Base-by-base conservation (phyloP, 2,113 vertebrate genomes). In the Elachura formosa region DNA sequence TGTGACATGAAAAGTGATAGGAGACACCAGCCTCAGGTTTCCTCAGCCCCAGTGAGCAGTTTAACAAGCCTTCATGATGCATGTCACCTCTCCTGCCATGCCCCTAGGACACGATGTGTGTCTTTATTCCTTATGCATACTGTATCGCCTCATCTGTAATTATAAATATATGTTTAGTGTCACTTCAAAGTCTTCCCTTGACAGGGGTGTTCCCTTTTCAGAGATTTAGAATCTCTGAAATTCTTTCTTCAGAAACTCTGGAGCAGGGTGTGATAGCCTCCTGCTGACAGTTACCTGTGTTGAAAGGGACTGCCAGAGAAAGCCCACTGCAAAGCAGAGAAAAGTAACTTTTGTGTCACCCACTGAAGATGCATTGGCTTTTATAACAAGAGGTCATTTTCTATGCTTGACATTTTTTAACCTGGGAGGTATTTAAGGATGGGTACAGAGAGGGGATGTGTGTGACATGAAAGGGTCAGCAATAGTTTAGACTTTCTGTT, bases 121-220 rank as follows among this genome's bases (percentile, higher is more conserved):
- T 85, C 90, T 95, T 95, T 96, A 93, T 96, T 90, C 87, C 84
- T 86, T 51, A 34, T 71, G 87, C 87, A 88, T 90, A 88, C 75
- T 89, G 59, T 69, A 89, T 66, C 1, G 3, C 78, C 72, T 90
- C 83, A 62, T 91, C 92, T 94, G 89, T 93, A 97, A 96, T 96
- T 95, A 95, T 77, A 94, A 94, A 96, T 96, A 94, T 89, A 96
- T 93, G 90, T 94, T 95, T 89, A 77, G 73, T 91, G 92, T 87
- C 93, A 95, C 88, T 94, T 96, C 95, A 97, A 96, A 94, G 94
- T 29, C 72, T 94, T 38, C 61, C 58, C 73, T 79, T 96, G 94
- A 84, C 83, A 96, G 75, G 62, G 86, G 84, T 84, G 94, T 88
- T 93, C 90, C 75, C 94, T 92, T 92, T 59, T 64, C 54, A 64